Percentiles rank a stretch among this genome's conserved stretches.
Evolutionary conservation across 2,888 invertebrate genomes (phyloP).

Genomic region (Fragum fragum): DNA sequence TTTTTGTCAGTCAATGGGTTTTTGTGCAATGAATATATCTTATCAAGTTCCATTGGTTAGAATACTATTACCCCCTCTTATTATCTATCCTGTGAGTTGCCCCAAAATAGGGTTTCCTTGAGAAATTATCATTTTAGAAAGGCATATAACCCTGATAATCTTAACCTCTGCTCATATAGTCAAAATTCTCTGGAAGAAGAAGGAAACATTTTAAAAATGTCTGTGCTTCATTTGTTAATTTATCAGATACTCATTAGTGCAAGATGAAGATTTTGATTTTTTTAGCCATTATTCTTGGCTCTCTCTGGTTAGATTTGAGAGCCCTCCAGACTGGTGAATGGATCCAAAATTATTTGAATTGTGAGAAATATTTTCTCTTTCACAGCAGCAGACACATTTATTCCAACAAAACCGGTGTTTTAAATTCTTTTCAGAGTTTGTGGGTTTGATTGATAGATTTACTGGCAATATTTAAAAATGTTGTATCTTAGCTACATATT

Average conservation of each 20-base stretch:
- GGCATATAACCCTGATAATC: no score
- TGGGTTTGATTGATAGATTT: not conserved
- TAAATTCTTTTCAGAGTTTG: not conserved
- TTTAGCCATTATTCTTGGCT: not conserved
- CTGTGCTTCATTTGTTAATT: not conserved
- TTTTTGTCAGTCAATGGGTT: no score
- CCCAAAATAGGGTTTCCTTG: no score
- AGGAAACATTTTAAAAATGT: no score
- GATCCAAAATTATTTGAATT: constrained; percentile 3
- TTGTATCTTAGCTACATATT: not conserved
- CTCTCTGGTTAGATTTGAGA: not conserved
- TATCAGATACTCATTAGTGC: not conserved
- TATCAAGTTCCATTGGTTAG: no score
- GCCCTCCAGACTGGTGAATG: constrained; percentile 3
- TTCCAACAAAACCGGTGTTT: not conserved
- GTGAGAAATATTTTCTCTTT: constrained; percentile 3
- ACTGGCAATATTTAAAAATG: not conserved
- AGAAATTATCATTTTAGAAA: no score
- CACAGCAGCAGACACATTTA: not conserved
- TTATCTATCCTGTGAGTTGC: no score
- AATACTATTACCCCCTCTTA: no score
- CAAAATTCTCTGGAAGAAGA: no score
- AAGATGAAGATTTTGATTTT: not conserved
- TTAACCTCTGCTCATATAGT: no score
- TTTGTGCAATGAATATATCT: no score